These are phyloP conservation scores for Gouania willdenowi DNA, from an alignment of 2,797 vertebrate species.

Conservation along the genomic window DNA sequence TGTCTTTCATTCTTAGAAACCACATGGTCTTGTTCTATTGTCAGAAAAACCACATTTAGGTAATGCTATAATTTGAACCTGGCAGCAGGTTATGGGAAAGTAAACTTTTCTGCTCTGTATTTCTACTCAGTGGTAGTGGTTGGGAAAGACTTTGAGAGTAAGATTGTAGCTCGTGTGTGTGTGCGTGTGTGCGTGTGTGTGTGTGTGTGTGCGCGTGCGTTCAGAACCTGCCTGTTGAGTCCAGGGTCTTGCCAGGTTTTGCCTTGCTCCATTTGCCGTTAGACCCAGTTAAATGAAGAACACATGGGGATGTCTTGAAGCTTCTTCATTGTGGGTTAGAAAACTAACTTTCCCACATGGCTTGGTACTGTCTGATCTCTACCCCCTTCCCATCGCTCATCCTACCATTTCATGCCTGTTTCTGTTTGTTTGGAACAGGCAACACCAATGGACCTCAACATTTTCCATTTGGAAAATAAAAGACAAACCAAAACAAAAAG, in stretches of 20 bases:
- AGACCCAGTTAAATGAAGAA: constrained; percentile 71
- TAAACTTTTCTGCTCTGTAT: constrained; percentile 38
- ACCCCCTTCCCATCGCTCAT: constrained; percentile 34
- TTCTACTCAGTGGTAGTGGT: constrained; percentile 55
- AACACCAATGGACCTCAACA: constrained; percentile 72
- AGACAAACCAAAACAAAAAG: constrained; percentile 71
- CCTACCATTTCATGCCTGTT: constrained; percentile 54
- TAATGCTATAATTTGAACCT: constrained; percentile 50
- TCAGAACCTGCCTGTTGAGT: constrained; percentile 26
- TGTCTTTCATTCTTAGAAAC: constrained; percentile 25
- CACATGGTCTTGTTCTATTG: constrained; percentile 43
- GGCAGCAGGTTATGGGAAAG: constrained; percentile 50
- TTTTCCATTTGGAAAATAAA: constrained; percentile 77
- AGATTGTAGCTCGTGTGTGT: too few species aligned
- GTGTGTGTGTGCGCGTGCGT: constrained; percentile 8
- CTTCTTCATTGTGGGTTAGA: constrained; percentile 37
- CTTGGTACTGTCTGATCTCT: constrained; percentile 47
- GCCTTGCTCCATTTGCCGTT: constrained; percentile 72
- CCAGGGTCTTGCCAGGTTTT: constrained; percentile 51
- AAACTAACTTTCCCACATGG: constrained; percentile 46
- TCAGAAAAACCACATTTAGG: constrained; percentile 45
- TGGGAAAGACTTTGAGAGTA: too few species aligned
- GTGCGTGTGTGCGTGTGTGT: not conserved
- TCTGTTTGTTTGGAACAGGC: constrained; percentile 67
- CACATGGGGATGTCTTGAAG: constrained; percentile 67